Base-by-base conservation (phyloP, 2,888 invertebrate genomes). In the Trachelus troglodyta region DNA sequence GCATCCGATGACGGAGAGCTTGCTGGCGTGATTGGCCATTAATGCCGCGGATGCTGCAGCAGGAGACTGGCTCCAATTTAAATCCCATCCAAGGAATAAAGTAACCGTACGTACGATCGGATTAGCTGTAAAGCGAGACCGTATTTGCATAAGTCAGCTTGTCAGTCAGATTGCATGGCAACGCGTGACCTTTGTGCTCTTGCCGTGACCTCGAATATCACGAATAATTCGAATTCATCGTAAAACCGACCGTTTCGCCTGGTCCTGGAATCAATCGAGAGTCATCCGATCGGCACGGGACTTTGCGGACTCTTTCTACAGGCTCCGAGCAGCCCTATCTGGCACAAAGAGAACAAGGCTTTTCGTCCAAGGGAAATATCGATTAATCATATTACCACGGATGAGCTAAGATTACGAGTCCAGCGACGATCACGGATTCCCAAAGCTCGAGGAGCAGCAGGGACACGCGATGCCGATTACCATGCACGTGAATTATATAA, bases 101-200 rank as follows among this genome's bases (percentile, higher is more conserved):
- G 85, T 15, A 40, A 40, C 79, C 69, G 77, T 81, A 82, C 81
- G 83, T 82, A 80, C 86, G 85, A 87, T 87, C 88, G 85, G 88
- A 85, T 85, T 87, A 85, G 80, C 78, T 56, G 76, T 75, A 84
- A 81, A 84, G 83, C 83, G 86, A 84, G 85, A 79, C 76, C 87
- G 85, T 90, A 91, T 91, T 91, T 91, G 91, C 91, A 91, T 91
- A 90, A 91, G 90, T 91, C 91, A 90, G 90, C 85, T 89, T 91
- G 91, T 91, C 91, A 91, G 90, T 91, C 91, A 90, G 88, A 87
- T 87, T 85, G 86, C 86, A 85, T 90, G 90, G 90, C 91, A 91
- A 90, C 89, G 86, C 87, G 87, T 90, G 90, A 90, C 90, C 90
- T 87, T 83, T 85, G 73, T 6, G n/a, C 40, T 79, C 82, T 80